Conservation (phyloP, 2,797 vertebrate species). For the Linurgus olivaceus region DNA sequence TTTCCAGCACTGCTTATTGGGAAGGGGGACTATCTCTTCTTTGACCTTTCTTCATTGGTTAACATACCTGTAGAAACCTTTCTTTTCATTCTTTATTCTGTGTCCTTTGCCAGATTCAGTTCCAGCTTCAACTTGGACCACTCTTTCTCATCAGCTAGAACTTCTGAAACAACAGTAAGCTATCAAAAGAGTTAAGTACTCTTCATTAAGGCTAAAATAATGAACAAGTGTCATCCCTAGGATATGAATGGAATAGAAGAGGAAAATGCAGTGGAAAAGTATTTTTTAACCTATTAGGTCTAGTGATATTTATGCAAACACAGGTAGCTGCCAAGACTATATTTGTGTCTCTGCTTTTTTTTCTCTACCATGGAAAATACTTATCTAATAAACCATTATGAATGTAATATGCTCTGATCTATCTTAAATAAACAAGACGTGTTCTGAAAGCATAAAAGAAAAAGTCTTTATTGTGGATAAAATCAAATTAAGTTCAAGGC, state of each 20-base stretch:
- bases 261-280: background rate
- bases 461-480: constrained; percentile 17
- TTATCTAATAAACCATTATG: background rate
- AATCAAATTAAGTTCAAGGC: constrained; percentile 7
- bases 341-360: background rate
- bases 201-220: background rate
- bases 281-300: background rate
- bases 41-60: background rate
- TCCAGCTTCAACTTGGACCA: background rate
- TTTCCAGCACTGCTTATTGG: background rate
- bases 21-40: background rate
- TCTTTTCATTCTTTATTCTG: background rate
- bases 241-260: background rate
- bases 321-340: background rate
- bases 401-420: background rate
- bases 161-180: background rate
- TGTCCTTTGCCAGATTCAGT: background rate
- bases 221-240: background rate
- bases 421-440: constrained; percentile 19
- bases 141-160: background rate
- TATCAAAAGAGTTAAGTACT: background rate
- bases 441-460: background rate
- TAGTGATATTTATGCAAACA: background rate
- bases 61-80: background rate
- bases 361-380: background rate